Percentiles rank a stretch among this genome's conserved stretches.
Evolutionary conservation across 2,113 vertebrate species (phyloP).

Genomic region (Elaphurus davidianus): DNA sequence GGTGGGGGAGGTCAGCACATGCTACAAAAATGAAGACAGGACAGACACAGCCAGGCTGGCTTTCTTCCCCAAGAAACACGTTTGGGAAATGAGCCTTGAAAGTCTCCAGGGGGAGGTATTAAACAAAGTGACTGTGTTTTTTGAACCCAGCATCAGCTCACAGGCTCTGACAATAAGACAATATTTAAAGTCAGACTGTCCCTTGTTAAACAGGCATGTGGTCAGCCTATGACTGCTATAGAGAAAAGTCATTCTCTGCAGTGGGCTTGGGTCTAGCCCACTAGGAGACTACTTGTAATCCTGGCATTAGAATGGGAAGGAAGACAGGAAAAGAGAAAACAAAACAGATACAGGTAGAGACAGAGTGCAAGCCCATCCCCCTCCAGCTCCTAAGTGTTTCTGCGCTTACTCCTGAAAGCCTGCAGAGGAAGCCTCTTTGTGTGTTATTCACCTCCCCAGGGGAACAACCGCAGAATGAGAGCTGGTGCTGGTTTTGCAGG

Average conservation of each 20-base stretch:
- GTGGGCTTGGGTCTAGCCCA: neutral
- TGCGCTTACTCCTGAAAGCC: neutral
- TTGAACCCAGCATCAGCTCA: neutral
- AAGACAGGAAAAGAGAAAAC: neutral
- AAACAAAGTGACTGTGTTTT: neutral
- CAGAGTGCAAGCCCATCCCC: neutral
- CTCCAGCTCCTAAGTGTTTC: neutral
- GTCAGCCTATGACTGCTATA: neutral
- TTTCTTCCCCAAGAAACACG: neutral
- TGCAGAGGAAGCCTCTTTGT: neutral
- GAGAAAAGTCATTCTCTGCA: neutral
- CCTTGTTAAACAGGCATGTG: neutral
- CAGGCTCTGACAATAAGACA: neutral
- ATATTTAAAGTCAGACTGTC: neutral
- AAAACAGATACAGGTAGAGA: neutral
- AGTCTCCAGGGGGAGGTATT: neutral
- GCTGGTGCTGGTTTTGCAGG: neutral
- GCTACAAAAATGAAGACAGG: neutral
- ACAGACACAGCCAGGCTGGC: neutral
- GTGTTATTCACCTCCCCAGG: neutral
- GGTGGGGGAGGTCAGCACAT: neutral
- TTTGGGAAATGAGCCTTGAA: neutral
- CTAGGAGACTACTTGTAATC: neutral
- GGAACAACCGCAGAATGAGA: neutral
- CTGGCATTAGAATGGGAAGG: neutral